Evolutionary conservation across 2,113 vertebrate species (phyloP), one percentile per base, ranked within the genome.

Genomic region (Crotalus viridis): DNA sequence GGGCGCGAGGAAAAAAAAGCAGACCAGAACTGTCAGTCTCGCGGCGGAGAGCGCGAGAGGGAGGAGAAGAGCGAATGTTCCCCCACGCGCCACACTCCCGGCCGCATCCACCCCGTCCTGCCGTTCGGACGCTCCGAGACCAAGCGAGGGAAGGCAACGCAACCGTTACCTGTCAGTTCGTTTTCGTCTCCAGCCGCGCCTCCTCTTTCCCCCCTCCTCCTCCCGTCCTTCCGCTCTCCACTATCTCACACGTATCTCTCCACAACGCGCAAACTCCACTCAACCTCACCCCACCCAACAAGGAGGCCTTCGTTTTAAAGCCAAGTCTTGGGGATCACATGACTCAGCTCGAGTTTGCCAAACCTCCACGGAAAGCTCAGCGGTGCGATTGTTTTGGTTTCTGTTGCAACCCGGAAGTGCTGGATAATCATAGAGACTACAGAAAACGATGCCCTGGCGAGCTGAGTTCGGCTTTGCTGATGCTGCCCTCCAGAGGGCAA

Each of bases 391-490:
- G 8, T 1, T 81, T 56, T 55, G 87, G 24, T 52, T 19, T 5
- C 3, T 46, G 48, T 57, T 10, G 19, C 87, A 51, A 89, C 88
- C 92, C 92, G 92, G 87, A 92, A 92, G 92, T 89, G 26, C 54
- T 88, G 61, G 19, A 0, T 0, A 28, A 74, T 51, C 10, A 88
- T 12, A 21, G 28, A 52, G 64, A 69, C 87, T 33, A 69, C 21
- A n/a, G 2, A 21, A 10, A 64, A 85, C 81, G 54, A 85, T 39
- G 64, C 89, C 64, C 81, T 12, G 10, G 10, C 54, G 26, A 13
- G 24, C 22, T 5, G 57, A 2, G 21, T 52, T 81, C 21, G 26
- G 28, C 28, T 69, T 74, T 33, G 33, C 51, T 1, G 28, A 48
- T 3, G 19, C 24, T 26, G 3, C 3, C 90, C 51, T 90, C 19